Base-by-base conservation (phyloP, 1,140 invertebrate species). In the Cherax quadricarinatus region DNA sequence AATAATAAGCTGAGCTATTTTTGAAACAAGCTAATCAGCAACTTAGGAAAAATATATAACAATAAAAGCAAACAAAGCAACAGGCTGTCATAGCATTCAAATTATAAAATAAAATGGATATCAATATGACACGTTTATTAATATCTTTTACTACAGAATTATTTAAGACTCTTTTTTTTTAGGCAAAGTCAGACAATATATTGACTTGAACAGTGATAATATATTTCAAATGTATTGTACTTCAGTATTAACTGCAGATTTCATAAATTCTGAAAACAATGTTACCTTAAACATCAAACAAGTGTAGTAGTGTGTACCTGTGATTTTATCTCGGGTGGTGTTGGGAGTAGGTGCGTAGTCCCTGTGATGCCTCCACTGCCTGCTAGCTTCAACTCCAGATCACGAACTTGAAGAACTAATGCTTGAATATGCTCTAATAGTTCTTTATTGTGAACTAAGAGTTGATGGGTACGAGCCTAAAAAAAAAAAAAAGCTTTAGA, bases 361-460 rank as follows among this genome's bases (percentile, higher is more conserved):
- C 91, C 51, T 79, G 89, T 85, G 70, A 78, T 51, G 88, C 41
- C 41, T n/a, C 83, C 18, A 92, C 70, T 78, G 18, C 62, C 75
- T 21, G 89, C 24, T 57, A 94, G 78, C 81, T 93, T 93, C 48
- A 97, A 96, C 94, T 99, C 98, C 86, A 98, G 96, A 73, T 97
- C 97, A 94, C 98, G 97, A 70, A 98, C 96, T 94, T 98, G 97
- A 7, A 96, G 95, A 0, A 99, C 98, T 90, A 99, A 95, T 1
- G 97, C 97, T 88, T 98, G 97, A 94, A 99, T 98, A 95, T 99
- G 98, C 94, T 99, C 98, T 75, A 99, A 95, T 10, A 99, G 95
- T 94, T 99, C 98, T 91, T 98, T 97, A 95, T 99, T 99, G 94
- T 99, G 98, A 53, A 98, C 96, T 93, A 99, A 95, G 49, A 99